Percentiles rank a stretch among this genome's conserved stretches.
phyloP scores from a whole-genome alignment of 2,797 vertebrate species.

The Tarsius wallacei region DNA sequence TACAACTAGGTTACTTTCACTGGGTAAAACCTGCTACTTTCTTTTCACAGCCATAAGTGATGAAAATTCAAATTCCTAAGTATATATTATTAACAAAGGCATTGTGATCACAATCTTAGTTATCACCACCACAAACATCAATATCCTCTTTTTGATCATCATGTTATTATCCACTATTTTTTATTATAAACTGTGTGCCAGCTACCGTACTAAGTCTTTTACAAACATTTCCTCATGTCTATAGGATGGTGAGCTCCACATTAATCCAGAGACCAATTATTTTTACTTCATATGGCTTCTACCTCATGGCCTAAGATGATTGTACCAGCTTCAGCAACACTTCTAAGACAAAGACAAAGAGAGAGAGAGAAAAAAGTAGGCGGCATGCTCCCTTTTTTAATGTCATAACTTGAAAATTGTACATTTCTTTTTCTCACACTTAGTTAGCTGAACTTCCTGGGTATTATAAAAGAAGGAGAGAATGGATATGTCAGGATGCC shows the following conservation, averaged over 20 bases:
- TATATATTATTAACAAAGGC: not conserved
- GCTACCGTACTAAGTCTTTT: not conserved
- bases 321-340: not conserved
- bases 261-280: not conserved
- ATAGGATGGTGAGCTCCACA: not conserved
- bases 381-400: not conserved
- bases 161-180: not conserved
- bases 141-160: not conserved
- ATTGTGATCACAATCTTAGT: not conserved
- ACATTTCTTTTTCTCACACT: not conserved
- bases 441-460: not conserved
- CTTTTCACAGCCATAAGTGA: not conserved
- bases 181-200: not conserved
- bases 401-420: not conserved
- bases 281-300: not conserved
- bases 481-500: not conserved
- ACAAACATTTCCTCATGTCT: not conserved
- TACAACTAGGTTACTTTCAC: not conserved
- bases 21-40: not conserved
- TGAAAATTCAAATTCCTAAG: not conserved
- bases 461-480: not conserved
- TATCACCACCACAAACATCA: not conserved
- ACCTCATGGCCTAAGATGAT: not conserved
- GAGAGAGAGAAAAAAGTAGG: not conserved
- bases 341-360: not conserved